Evolutionary conservation across 2,888 invertebrate species (phyloP).

Genomic region (Tholera decimalis): DNA sequence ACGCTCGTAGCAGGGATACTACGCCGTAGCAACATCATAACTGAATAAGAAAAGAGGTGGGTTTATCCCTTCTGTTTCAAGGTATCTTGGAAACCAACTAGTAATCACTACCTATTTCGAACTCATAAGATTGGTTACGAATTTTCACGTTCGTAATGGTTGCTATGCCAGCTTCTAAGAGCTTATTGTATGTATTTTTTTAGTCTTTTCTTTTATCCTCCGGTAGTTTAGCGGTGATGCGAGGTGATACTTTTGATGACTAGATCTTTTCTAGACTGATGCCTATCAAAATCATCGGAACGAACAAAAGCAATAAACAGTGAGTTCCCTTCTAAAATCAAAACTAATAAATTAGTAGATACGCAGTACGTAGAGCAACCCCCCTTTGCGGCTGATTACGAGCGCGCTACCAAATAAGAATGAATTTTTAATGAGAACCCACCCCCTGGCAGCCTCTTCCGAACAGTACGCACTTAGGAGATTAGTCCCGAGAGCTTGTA

Average conservation of each 20-base stretch:
- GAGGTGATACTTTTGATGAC: not conserved
- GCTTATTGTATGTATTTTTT: not conserved
- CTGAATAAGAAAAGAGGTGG: slow-evolving; percentile 7
- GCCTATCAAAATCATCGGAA: not conserved
- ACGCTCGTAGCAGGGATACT: slow-evolving; percentile 32
- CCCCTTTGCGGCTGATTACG: slow-evolving; percentile 87
- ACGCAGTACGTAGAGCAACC: slow-evolving; percentile 73
- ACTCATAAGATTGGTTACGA: slow-evolving; percentile 5
- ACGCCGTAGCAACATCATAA: slow-evolving; percentile 28
- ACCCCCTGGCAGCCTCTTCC: slow-evolving; percentile 69
- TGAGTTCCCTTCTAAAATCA: slow-evolving; percentile 18
- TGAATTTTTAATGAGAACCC: slow-evolving; percentile 90
- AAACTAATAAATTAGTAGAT: slow-evolving; percentile 81
- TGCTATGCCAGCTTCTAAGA: slow-evolving; percentile 13
- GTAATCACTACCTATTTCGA: not conserved
- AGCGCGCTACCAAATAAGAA: slow-evolving; percentile 88
- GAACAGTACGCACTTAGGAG: slow-evolving; percentile 89
- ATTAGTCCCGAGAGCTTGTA: slow-evolving; percentile 89
- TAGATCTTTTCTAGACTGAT: not conserved
- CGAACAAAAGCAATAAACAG: not conserved
- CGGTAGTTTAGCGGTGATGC: not conserved
- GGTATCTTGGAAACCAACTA: not conserved
- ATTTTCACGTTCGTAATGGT: slow-evolving; percentile 4
- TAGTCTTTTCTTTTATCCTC: not conserved
- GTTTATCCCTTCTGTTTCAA: not conserved